Evolutionary conservation across 2,888 invertebrate genomes (phyloP).

Genomic region (Drosophila neutralis): DNA sequence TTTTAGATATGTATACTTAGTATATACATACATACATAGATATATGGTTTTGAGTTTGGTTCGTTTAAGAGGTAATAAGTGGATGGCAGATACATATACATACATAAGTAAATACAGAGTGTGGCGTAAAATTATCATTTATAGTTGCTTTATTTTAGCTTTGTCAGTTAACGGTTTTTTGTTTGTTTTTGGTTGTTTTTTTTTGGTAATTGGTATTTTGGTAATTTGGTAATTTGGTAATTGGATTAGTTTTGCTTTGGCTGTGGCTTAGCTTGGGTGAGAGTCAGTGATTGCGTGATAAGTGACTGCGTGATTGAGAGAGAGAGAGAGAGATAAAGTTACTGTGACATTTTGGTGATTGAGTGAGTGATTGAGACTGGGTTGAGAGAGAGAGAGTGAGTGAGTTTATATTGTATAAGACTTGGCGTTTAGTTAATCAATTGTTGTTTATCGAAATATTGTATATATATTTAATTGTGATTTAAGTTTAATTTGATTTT

Average conservation of each 20-base stretch:
- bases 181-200: not conserved
- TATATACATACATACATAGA: slow-evolving; percentile 21
- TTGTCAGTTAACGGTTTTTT: slow-evolving; percentile 48
- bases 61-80: slow-evolving; percentile 25
- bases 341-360: slow-evolving; percentile 51
- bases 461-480: slow-evolving; percentile 34
- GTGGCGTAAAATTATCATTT: slow-evolving; percentile 57
- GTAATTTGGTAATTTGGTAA: slow-evolving; percentile 25
- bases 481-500: slow-evolving; percentile 37
- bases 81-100: slow-evolving; percentile 53
- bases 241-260: slow-evolving; percentile 44
- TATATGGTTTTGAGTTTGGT: slow-evolving; percentile 27
- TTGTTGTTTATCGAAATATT: slow-evolving; percentile 39
- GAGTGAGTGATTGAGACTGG: slow-evolving; percentile 43
- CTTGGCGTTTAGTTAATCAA: slow-evolving; percentile 49
- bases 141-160: slow-evolving; percentile 65
- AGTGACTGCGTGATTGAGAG: slow-evolving; percentile 71
- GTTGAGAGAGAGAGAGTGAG: slow-evolving; percentile 42
- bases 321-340: slow-evolving; percentile 68
- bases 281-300: slow-evolving; percentile 60
- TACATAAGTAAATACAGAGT: slow-evolving; percentile 61
- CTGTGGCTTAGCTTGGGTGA: slow-evolving; percentile 59
- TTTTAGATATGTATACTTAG: slow-evolving; percentile 8
- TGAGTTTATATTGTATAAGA: slow-evolving; percentile 50
- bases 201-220: slow-evolving; percentile 15